Conservation (phyloP, 2,797 vertebrate genomes). For the Champsocephalus esox region DNA sequence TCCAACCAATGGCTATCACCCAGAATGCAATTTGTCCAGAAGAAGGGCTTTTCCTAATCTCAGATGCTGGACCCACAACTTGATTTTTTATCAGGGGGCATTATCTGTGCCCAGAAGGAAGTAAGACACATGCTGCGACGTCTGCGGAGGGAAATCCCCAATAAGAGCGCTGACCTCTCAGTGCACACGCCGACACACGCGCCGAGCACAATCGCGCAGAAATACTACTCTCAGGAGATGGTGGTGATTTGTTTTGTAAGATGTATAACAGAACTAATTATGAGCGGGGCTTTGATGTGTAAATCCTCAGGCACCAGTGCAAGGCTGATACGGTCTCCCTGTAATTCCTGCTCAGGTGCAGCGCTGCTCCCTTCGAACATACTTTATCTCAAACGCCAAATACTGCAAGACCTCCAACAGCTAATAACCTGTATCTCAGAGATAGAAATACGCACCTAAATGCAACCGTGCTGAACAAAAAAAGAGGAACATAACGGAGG, state of each 20-base stretch:
- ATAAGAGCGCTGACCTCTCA: conserved; percentile 49
- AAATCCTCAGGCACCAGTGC: conserved; percentile 72
- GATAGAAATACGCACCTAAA: conserved; percentile 18
- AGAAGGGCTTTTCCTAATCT: conserved; percentile 53
- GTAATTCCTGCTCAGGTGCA: conserved; percentile 69
- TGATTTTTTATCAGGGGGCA: conserved; percentile 59
- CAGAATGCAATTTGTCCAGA: conserved; percentile 63
- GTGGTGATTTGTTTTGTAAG: conserved; percentile 63
- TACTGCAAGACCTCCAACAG: conserved; percentile 43
- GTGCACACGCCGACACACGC: background rate
- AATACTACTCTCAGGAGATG: conserved; percentile 53
- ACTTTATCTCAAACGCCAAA: conserved; percentile 65
- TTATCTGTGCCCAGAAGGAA: conserved; percentile 56
- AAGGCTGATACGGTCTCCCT: conserved; percentile 65
- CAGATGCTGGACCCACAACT: conserved; percentile 35
- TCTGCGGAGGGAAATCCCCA: conserved; percentile 58
- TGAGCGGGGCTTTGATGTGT: conserved; percentile 80
- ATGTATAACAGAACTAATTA: conserved; percentile 76
- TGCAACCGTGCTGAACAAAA: conserved; percentile 2
- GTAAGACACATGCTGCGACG: conserved; percentile 45
- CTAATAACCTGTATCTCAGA: conserved; percentile 45
- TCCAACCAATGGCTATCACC: conserved; percentile 28
- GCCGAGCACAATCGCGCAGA: background rate
- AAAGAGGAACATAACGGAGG: background rate
- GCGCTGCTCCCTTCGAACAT: conserved; percentile 47